Percentiles rank a stretch among this genome's conserved stretches.
phyloP scores from a whole-genome alignment of 2,113 vertebrate species.

The Psophia crepitans region DNA sequence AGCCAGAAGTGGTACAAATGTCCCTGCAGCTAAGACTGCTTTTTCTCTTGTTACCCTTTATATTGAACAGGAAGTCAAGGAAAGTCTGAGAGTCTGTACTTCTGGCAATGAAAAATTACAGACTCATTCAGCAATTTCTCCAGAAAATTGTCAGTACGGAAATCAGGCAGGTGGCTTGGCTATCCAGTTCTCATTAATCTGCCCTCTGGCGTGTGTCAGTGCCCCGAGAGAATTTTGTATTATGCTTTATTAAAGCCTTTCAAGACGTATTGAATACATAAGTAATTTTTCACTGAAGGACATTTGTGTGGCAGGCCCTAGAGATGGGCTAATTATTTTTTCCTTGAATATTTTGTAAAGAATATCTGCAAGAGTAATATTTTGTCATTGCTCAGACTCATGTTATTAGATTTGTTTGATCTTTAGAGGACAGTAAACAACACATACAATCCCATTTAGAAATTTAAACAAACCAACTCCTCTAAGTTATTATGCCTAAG shows the following conservation, averaged over 20 bases:
- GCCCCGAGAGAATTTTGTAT: not conserved
- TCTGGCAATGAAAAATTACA: conserved; percentile 18
- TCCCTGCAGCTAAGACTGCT: not conserved
- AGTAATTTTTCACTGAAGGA: conserved; percentile 25
- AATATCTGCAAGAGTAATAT: not conserved
- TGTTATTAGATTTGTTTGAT: not conserved
- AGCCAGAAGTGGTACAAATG: not conserved
- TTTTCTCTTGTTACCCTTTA: not conserved
- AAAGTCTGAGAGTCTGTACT: not conserved
- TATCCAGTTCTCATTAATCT: conserved; percentile 16
- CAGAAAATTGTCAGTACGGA: not conserved
- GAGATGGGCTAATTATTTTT: not conserved
- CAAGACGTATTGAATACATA: not conserved
- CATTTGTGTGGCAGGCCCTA: not conserved
- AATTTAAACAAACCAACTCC: not conserved
- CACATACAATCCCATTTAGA: not conserved
- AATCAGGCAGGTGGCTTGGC: not conserved
- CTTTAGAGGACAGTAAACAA: not conserved
- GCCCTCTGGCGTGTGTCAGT: conserved; percentile 9
- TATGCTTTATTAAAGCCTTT: conserved; percentile 32
- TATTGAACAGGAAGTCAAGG: not conserved
- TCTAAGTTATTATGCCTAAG: not conserved
- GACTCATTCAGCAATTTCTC: not conserved
- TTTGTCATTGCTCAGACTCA: not conserved
- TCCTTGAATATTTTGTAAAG: not conserved